Percentiles rank a stretch among this genome's conserved stretches.
These are phyloP conservation scores for Hippoglossus stenolepis DNA, from an alignment of 2,113 vertebrate genomes.

Conservation along the genomic window DNA sequence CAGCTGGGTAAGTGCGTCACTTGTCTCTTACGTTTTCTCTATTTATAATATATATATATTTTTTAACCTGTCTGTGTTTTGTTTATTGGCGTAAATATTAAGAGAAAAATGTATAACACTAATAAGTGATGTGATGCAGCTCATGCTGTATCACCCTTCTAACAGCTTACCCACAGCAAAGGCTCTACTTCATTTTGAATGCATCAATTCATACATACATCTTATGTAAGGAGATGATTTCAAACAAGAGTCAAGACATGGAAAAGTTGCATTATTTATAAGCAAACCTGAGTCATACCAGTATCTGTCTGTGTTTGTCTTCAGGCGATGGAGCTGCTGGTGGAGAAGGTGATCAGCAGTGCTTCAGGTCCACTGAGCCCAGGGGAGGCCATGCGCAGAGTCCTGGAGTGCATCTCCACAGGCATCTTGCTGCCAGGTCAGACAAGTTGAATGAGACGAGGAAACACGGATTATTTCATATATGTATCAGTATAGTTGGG, in stretches of 20 bases:
- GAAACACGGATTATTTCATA: not conserved
- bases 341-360: conserved; percentile 84
- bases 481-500: too few relatives aligned
- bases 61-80: not conserved
- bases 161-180: too few relatives aligned
- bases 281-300: not conserved
- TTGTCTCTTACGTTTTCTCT: not conserved
- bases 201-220: too few relatives aligned
- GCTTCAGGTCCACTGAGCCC: conserved; percentile 77
- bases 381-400: conserved; percentile 80
- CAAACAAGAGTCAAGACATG: too few relatives aligned
- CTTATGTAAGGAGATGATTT: too few relatives aligned
- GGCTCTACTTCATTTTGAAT: too few relatives aligned
- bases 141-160: not conserved
- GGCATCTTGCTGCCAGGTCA: conserved; percentile 83
- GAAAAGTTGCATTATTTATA: too few relatives aligned
- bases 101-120: not conserved
- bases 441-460: conserved; percentile 12
- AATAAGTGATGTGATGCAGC: too few relatives aligned
- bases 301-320: not conserved
- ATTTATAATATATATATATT: not conserved
- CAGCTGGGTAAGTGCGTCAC: conserved; percentile 78
- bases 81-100: too few relatives aligned
- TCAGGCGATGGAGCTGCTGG: conserved; percentile 83
- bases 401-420: conserved; percentile 83